Base-by-base conservation (phyloP, 2,113 vertebrate species). In the Pampusana beccarii region DNA sequence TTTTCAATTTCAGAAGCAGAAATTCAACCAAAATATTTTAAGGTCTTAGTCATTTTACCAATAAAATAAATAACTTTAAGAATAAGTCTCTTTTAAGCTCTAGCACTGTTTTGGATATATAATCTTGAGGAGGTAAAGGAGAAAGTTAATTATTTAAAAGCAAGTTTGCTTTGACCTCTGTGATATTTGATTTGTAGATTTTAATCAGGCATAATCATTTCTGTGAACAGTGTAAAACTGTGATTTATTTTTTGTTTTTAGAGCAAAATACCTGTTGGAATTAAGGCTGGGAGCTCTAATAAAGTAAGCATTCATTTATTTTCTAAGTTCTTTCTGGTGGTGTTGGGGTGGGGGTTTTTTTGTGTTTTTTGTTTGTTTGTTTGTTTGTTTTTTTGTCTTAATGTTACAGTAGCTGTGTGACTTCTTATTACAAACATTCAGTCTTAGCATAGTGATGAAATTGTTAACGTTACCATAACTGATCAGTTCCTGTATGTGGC, bases 251-350 rank as follows among this genome's bases (percentile, higher is more conserved):
- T 64, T 82, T 36, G 8, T 72, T 98, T 98, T 95, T 72, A 99
- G 99, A 99, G 99, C 96, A 98, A 99, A 96, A 97, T 99, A 94
- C 99, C 99, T 20, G 98, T 99, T 6, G 99, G 99, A 95, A 99
- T 99, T 94, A 99, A 99, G 98, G 99, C 99, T 79, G 99, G 99
- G 21, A 99, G 98, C 97, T 98, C 99, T 97, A 99, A 99, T 97
- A 99, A 99, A 98, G 99, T 99, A 96, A 98, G 98, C 93, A 62
- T 10, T 95, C 4, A 9, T 60, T 81, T 79, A 19, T 91, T 91
- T 96, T 88, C 20, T 1, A 75, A 86, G 18, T 93, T 88, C 5
- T 54, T 86, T 36, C n/a, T 44, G 44, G 18, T 46, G 4, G 44
- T 46, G 44, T 16, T 44, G 44, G 38, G 38, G 38, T 8, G 38